Evolutionary conservation across 1,140 invertebrate genomes (phyloP), one percentile per base, ranked within the genome.

Genomic region (Drosophila azteca): DNA sequence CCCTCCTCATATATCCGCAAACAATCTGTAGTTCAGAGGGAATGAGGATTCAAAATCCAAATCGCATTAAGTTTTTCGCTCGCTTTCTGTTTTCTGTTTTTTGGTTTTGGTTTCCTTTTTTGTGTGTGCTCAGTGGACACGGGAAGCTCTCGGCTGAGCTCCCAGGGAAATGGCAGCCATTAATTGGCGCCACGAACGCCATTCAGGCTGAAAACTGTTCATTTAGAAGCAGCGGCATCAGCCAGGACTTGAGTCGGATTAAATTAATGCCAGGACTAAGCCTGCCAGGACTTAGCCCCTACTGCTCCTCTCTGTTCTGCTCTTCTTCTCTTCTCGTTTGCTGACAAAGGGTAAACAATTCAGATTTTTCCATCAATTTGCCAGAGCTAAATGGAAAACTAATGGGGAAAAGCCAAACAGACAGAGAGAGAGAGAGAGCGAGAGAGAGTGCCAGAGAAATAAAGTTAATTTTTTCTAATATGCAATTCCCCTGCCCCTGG

Each of bases 381-480:
- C 44, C 51, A 51, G 59, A 68, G 26, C 54, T 39, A 60, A 63
- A 55, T 62, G 59, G 41, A 72, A 73, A 63, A 71, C 54, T 68
- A 39, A 67, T 39, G 31, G 45, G 11, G 50, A 29, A 49, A 46
- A 39, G 43, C 8, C 8, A 17, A 24, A 49, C 7, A 46, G 15
- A 43, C 26, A 20, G 3, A 43, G n/a, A 35, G 8, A 44, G 2
- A 22, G 26, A 54, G n/a, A 26, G 0, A 3, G 43, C 4, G 22
- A 2, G 22, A 24, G 22, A n/a, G 41, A 26, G 9, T 43, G 11
- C 53, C 20, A 41, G 15, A 66, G 77, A 77, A 77, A 76, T 64
- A 79, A 79, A 83, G 83, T 87, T 83, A 88, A 87, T 87, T 87
- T 87, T 87, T 79, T 41, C 67, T 88, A 88, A 88, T 89, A 88